Evolutionary conservation across 2,113 vertebrate genomes (phyloP).

Genomic region (Bothrops jararaca): DNA sequence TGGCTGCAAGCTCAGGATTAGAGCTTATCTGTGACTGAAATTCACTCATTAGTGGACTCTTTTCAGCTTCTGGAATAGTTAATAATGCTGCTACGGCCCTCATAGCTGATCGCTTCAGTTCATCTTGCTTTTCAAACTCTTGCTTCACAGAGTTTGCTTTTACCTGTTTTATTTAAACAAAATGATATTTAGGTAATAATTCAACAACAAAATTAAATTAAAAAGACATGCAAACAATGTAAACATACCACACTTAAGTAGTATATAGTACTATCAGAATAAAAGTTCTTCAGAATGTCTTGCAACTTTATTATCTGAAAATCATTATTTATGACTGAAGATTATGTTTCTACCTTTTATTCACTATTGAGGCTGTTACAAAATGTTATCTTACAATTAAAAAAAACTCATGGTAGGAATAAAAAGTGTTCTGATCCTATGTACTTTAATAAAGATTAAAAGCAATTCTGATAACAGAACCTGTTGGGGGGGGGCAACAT

Average conservation of each 20-base stretch:
- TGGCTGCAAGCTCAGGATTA: slow-evolving; percentile 96
- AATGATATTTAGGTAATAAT: background rate
- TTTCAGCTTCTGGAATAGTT: slow-evolving; percentile 98
- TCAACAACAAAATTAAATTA: background rate
- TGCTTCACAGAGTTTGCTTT: slow-evolving; percentile 98
- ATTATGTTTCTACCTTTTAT: background rate
- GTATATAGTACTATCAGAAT: background rate
- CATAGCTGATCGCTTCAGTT: slow-evolving; percentile 97
- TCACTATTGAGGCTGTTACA: background rate
- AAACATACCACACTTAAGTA: background rate
- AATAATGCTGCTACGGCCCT: slow-evolving; percentile 94
- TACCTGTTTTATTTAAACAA: slow-evolving; percentile 72
- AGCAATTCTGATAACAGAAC: background rate
- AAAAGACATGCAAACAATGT: background rate
- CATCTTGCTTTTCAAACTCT: slow-evolving; percentile 98
- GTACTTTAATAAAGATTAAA: background rate
- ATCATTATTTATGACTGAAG: background rate
- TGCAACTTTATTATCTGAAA: slow-evolving; percentile 1
- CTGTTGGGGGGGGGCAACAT: background rate
- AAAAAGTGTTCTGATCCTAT: background rate
- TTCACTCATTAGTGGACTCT: slow-evolving; percentile 97
- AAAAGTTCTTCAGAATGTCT: background rate
- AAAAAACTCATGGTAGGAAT: background rate
- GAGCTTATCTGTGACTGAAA: slow-evolving; percentile 99
- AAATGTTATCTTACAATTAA: background rate